phyloP scores from a whole-genome alignment of 1,140 invertebrate genomes.

The Anoplophora glabripennis region DNA sequence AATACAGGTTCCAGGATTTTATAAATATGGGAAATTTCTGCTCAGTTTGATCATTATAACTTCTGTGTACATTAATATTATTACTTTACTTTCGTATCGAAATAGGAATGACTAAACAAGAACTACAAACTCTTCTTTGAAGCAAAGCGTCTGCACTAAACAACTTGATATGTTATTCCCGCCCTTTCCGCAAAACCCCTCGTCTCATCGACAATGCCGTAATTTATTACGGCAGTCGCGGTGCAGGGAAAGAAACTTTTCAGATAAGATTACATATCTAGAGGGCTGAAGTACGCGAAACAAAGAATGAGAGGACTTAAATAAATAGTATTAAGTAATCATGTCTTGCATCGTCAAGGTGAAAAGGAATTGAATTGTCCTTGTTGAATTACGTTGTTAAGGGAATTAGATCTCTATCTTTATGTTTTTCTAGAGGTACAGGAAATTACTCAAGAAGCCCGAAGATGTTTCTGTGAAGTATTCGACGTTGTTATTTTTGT shows the following conservation, averaged over 20 bases:
- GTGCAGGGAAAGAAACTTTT: background rate
- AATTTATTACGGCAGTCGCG: background rate
- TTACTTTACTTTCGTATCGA: no score
- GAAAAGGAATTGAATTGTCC: background rate
- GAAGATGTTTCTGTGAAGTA: no score
- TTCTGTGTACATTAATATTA: no score
- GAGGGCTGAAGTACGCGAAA: background rate
- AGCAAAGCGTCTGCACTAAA: no score
- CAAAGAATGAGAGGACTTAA: background rate
- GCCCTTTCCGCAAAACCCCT: background rate
- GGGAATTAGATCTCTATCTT: background rate
- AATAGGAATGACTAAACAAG: no score
- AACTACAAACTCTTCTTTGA: no score
- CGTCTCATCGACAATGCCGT: slow-evolving; percentile 1
- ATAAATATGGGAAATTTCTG: no score
- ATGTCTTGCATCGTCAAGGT: background rate
- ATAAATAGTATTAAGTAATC: background rate
- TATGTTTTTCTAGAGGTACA: background rate
- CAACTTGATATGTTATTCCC: background rate
- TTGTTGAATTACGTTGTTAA: background rate
- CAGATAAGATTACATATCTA: slow-evolving; percentile 2
- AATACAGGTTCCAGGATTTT: no score
- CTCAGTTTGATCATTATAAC: no score
- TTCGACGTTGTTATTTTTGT: no score
- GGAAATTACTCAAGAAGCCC: no score